Percentiles rank a stretch among this genome's conserved stretches.
Conservation (phyloP, 2,888 invertebrate genomes). For the Melinaea menophilus region DNA sequence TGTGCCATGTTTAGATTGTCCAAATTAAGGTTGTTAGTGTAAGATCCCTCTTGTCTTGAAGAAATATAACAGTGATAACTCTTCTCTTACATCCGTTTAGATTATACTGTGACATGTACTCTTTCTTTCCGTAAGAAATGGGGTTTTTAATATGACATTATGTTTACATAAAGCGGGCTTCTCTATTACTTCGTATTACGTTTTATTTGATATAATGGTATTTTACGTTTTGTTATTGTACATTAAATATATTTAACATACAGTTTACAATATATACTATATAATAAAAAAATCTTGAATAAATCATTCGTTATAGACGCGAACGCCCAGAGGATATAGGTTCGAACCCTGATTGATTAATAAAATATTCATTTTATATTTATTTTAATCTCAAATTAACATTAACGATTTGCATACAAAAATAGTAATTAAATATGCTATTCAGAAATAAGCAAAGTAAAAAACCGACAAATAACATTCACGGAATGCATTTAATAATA, state of each 20-base stretch:
- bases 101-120: constrained; percentile 32
- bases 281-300: too few species aligned
- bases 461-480: background rate
- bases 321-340: too few species aligned
- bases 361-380: too few species aligned
- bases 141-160: background rate
- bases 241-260: too few species aligned
- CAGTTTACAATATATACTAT: too few species aligned
- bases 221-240: background rate
- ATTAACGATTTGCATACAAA: too few species aligned
- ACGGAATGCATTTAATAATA: background rate
- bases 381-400: too few species aligned
- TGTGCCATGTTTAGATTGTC: constrained; percentile 63
- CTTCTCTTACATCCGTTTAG: constrained; percentile 36
- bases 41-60: constrained; percentile 43
- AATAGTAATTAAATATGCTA: background rate
- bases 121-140: constrained; percentile 30
- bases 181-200: background rate
- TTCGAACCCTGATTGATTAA: too few species aligned
- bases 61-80: constrained; percentile 66
- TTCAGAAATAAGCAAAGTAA: background rate
- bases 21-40: constrained; percentile 60
- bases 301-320: too few species aligned
- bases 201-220: background rate
- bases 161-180: background rate